These are phyloP conservation scores for Chionodraco myersi DNA, from an alignment of 2,113 vertebrate species.

Conservation along the genomic window DNA sequence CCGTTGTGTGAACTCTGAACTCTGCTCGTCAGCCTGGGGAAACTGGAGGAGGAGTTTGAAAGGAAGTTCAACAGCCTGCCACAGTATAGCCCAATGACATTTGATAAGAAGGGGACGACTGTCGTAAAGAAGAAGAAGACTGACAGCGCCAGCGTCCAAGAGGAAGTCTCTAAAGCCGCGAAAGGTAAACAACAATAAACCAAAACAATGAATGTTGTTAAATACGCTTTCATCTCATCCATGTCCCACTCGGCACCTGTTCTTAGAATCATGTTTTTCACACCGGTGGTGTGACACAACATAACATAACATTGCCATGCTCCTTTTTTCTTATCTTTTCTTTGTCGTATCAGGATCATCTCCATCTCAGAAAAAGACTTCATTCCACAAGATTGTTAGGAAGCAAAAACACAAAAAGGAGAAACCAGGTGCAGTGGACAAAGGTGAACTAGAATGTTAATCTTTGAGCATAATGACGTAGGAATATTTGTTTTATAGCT, in stretches of 20 bases:
- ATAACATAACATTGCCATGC: constrained; percentile 79
- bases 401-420: constrained; percentile 96
- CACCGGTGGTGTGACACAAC: constrained; percentile 40
- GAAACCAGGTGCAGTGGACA: constrained; percentile 90
- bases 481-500: background rate
- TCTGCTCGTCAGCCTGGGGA: constrained; percentile 86
- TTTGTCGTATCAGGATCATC: constrained; percentile 88
- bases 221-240: constrained; percentile 51
- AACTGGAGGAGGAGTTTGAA: constrained; percentile 98
- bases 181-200: constrained; percentile 79
- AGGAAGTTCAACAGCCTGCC: constrained; percentile 99
- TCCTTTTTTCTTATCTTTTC: constrained; percentile 66
- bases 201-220: constrained; percentile 1
- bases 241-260: constrained; percentile 26
- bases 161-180: constrained; percentile 86
- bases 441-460: constrained; percentile 84
- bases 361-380: constrained; percentile 95
- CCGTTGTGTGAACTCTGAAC: constrained; percentile 6
- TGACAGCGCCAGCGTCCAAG: constrained; percentile 77
- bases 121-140: constrained; percentile 93
- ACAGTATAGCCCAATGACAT: constrained; percentile 95
- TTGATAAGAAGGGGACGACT: constrained; percentile 92
- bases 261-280: constrained; percentile 29
- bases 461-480: constrained; percentile 34
- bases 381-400: constrained; percentile 97